phyloP scores from a whole-genome alignment of 2,888 invertebrate species.

The Deladenus siricidicola region DNA sequence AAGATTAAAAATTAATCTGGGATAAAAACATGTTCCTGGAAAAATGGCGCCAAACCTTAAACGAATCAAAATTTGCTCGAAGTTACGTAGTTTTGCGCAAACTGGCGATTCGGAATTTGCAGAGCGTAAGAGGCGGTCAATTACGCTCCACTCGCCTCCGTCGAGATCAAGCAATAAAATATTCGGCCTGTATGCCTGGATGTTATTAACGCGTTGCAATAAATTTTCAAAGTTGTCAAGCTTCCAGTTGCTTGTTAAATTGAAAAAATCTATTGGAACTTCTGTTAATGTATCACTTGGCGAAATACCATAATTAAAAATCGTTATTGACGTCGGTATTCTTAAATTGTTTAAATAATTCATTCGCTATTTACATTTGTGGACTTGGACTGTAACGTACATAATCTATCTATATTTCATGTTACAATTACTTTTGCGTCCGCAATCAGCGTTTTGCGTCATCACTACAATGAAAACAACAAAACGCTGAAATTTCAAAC shows the following conservation, averaged over 20 bases:
- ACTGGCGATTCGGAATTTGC: background rate
- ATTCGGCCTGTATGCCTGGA: constrained; percentile 3
- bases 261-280: background rate
- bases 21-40: no score
- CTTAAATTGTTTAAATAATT: background rate
- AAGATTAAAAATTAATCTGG: no score
- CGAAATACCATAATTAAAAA: background rate
- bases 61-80: constrained; percentile 12
- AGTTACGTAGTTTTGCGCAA: constrained; percentile 2
- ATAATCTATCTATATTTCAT: no score
- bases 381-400: no score
- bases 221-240: constrained; percentile 3
- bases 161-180: constrained; percentile 13
- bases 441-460: no score
- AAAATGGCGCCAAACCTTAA: no score
- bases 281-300: background rate
- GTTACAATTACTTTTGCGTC: no score
- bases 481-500: no score
- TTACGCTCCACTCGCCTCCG: constrained; percentile 15
- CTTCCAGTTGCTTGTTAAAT: background rate
- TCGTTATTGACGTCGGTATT: background rate
- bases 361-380: no score
- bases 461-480: no score
- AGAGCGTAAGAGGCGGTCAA: background rate
- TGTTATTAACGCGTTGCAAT: background rate